phyloP scores from a whole-genome alignment of 2,888 invertebrate species.

The Pyrgus malvae region DNA sequence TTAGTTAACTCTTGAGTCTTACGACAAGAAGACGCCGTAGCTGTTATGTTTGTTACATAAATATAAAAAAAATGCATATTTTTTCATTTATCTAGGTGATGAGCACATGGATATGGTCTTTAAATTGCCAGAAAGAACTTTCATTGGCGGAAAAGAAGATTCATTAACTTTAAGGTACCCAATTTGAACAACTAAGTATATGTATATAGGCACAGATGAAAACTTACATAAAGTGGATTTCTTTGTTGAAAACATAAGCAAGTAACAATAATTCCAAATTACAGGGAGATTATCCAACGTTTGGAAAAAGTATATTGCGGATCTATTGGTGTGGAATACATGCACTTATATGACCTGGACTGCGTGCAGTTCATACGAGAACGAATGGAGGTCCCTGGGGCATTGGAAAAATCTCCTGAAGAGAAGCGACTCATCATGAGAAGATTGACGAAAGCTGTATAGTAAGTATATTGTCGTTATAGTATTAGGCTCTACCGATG shows the following conservation, averaged over 20 bases:
- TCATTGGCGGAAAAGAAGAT: conserved; percentile 83
- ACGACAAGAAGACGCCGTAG: no score
- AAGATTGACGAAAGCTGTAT: conserved; percentile 85
- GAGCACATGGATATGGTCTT: conserved; percentile 85
- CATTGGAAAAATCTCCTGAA: conserved; percentile 78
- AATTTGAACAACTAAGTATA: background rate
- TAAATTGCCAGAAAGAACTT: conserved; percentile 85
- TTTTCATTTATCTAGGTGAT: no score
- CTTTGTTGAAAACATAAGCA: no score
- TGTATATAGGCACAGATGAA: no score
- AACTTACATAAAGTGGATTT: no score
- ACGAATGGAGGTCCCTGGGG: conserved; percentile 85
- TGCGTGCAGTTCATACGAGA: conserved; percentile 86
- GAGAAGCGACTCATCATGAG: conserved; percentile 86
- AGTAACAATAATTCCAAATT: background rate
- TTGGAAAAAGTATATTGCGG: conserved; percentile 86
- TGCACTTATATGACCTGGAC: conserved; percentile 87
- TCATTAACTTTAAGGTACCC: conserved; percentile 78
- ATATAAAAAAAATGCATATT: no score
- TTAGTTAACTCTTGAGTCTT: no score
- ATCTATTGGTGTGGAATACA: conserved; percentile 88
- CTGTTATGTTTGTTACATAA: no score
- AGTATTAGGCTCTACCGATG: no score
- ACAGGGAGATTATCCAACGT: conserved; percentile 84
- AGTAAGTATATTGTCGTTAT: no score